Percentiles rank a stretch among this genome's conserved stretches.
Conservation (phyloP, 2,797 vertebrate genomes). For the Onychomys arenicola region DNA sequence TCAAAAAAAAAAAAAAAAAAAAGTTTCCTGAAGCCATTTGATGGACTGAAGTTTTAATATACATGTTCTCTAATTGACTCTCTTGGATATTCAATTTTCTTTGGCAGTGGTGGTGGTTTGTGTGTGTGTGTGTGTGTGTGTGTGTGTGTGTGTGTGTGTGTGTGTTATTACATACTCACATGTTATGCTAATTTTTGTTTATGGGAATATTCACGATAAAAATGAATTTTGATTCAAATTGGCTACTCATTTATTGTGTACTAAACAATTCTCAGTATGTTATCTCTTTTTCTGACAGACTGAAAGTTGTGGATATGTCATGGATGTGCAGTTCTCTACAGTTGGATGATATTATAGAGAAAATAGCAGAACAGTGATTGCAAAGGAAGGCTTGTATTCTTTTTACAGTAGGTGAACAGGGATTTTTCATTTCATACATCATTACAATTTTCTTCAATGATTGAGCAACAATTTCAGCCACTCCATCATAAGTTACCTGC, state of each 20-base stretch:
- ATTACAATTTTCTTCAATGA: conserved; percentile 71
- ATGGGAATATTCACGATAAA: background rate
- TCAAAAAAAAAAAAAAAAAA: background rate
- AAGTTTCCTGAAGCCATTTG: background rate
- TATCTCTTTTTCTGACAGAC: background rate
- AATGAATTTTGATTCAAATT: background rate
- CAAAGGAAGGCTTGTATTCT: conserved; percentile 25
- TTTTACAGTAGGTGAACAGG: background rate
- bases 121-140: too few species aligned
- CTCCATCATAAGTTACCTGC: conserved; percentile 59
- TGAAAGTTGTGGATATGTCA: background rate
- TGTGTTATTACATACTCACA: background rate
- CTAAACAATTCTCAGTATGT: background rate
- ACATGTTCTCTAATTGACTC: background rate
- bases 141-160: too few species aligned
- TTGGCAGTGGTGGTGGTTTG: too few species aligned
- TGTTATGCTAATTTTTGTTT: background rate
- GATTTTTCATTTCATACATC: conserved; percentile 76
- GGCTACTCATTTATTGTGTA: background rate
- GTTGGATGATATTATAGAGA: background rate
- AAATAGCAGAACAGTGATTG: conserved; percentile 39
- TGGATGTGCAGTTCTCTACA: background rate
- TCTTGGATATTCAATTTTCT: background rate
- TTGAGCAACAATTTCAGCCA: conserved; percentile 44
- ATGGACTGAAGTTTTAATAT: background rate